phyloP scores from a whole-genome alignment of 2,888 invertebrate genomes.

The Yponomeuta malinellus region DNA sequence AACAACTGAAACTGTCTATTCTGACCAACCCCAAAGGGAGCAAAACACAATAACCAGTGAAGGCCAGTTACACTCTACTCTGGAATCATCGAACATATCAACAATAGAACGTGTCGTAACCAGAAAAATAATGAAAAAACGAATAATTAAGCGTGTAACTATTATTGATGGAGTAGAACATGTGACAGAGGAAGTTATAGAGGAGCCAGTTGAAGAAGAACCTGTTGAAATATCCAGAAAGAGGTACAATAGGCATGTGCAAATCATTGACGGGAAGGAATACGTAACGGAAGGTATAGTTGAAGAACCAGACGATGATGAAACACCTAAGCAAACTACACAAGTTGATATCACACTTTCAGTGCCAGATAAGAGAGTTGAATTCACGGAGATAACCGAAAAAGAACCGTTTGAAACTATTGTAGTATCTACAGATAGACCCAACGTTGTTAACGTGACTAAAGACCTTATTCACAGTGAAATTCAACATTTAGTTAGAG shows the following conservation, averaged over 20 bases:
- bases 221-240: conserved; percentile 47
- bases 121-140: conserved; percentile 81
- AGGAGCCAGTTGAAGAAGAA: conserved; percentile 86
- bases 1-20: conserved; percentile 1
- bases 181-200: conserved; percentile 87
- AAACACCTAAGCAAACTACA: conserved; percentile 19
- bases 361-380: conserved; percentile 10
- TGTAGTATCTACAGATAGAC: background rate
- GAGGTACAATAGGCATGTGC: conserved; percentile 82
- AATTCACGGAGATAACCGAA: conserved; percentile 18
- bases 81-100: conserved; percentile 49
- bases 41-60: conserved; percentile 20
- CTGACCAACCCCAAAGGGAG: background rate
- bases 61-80: conserved; percentile 24
- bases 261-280: conserved; percentile 87
- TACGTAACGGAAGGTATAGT: conserved; percentile 84
- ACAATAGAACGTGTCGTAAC: conserved; percentile 88
- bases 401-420: conserved; percentile 5
- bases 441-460: conserved; percentile 19
- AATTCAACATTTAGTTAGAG: conserved; percentile 10
- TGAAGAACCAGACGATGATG: conserved; percentile 55
- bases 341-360: conserved; percentile 39
- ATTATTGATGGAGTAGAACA: conserved; percentile 90
- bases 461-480: conserved; percentile 23
- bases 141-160: conserved; percentile 84